These are phyloP conservation scores for Chiloscyllium plagiosum DNA, from an alignment of 2,113 vertebrate genomes.

Conservation along the genomic window DNA sequence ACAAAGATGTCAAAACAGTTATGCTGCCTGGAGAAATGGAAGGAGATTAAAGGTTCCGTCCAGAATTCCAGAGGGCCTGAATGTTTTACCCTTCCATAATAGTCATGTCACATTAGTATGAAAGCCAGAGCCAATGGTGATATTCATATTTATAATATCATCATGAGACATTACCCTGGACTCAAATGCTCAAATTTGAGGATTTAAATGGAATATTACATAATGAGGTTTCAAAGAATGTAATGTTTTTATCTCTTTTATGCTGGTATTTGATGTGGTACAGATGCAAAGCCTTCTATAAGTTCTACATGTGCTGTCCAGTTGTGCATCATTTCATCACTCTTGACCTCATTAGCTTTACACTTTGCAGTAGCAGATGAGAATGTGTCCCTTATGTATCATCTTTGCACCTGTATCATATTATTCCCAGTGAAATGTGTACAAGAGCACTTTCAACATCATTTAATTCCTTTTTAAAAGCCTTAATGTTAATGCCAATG, in stretches of 20 bases:
- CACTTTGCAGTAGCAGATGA: neutral
- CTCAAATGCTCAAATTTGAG: too few relatives aligned
- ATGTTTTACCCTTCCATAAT: neutral
- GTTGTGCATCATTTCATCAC: neutral
- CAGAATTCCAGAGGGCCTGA: neutral
- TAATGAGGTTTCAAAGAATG: neutral
- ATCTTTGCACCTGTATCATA: neutral
- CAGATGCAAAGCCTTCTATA: neutral
- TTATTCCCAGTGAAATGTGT: neutral
- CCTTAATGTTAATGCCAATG: neutral
- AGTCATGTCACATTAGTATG: neutral
- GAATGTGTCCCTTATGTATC: neutral
- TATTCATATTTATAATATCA: neutral
- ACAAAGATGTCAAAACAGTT: slow-evolving; percentile 32
- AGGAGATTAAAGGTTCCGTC: slow-evolving; percentile 8
- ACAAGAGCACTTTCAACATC: neutral
- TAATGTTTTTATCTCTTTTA: neutral
- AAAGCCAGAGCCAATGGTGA: neutral
- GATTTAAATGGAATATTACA: neutral
- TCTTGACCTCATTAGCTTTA: neutral
- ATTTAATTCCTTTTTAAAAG: neutral
- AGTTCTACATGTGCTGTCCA: neutral
- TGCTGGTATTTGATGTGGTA: too few relatives aligned
- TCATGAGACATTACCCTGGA: neutral
- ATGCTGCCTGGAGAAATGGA: slow-evolving; percentile 16